Evolutionary conservation across 2,888 invertebrate species (phyloP).

Genomic region (Drosophila eohydei): DNA sequence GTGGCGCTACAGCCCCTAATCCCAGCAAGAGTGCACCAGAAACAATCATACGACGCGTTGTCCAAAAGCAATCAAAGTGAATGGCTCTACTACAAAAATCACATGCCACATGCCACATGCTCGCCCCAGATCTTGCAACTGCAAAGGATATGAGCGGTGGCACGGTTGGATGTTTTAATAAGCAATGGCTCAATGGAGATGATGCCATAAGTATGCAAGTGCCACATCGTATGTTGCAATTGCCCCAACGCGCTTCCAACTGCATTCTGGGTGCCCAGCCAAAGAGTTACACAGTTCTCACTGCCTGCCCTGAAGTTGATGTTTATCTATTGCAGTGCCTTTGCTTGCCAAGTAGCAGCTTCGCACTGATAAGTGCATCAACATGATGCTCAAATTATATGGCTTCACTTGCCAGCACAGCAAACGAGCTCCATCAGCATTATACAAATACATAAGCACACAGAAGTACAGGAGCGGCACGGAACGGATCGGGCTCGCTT

Average conservation of each 20-base stretch:
- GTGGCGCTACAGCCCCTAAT: conserved; percentile 28
- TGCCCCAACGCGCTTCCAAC: conserved; percentile 4
- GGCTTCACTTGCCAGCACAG: conserved; percentile 54
- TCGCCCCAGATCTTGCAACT: conserved; percentile 2
- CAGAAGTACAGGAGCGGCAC: conserved; percentile 36
- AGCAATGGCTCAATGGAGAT: conserved; percentile 46
- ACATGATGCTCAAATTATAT: conserved; percentile 78
- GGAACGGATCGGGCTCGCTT: conserved; percentile 22
- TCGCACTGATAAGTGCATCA: conserved; percentile 74
- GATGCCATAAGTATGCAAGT: conserved; percentile 51
- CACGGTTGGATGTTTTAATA: conserved; percentile 64
- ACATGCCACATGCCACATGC: conserved; percentile 14
- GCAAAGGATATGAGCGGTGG: conserved; percentile 12
- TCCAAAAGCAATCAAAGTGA: conserved; percentile 70
- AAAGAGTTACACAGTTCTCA: conserved; percentile 50
- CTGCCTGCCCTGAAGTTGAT: conserved; percentile 53
- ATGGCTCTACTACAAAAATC: conserved; percentile 53
- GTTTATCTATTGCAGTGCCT: conserved; percentile 64
- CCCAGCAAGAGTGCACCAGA: conserved; percentile 42
- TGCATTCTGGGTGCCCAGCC: background rate
- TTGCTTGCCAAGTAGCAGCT: conserved; percentile 55
- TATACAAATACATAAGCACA: conserved; percentile 47
- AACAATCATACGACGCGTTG: conserved; percentile 73
- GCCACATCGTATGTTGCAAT: conserved; percentile 41
- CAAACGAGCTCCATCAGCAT: conserved; percentile 69